Conservation (phyloP, 2,888 invertebrate species). For the Ophion ellenae region DNA sequence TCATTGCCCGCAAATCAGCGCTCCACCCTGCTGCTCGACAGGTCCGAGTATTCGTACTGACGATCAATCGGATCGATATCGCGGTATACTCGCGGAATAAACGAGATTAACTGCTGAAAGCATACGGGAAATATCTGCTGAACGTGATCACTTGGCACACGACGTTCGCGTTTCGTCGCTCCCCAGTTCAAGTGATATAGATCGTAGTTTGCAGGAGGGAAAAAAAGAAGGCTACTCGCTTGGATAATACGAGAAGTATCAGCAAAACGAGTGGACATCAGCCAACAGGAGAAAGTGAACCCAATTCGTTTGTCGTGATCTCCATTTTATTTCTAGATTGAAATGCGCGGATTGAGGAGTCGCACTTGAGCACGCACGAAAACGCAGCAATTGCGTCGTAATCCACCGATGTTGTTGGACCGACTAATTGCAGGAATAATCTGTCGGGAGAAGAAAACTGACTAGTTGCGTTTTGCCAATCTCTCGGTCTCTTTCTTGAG, state of each 20-base stretch:
- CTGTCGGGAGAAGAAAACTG: slow-evolving; percentile 35
- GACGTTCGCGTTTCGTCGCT: slow-evolving; percentile 17
- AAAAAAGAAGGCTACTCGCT: slow-evolving; percentile 21
- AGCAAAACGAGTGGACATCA: slow-evolving; percentile 56
- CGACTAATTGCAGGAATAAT: slow-evolving; percentile 36
- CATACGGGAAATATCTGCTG: slow-evolving; percentile 47
- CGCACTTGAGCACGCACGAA: slow-evolving; percentile 12
- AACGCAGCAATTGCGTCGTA: slow-evolving; percentile 21
- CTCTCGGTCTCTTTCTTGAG: not conserved
- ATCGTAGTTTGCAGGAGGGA: slow-evolving; percentile 5
- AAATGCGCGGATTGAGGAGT: slow-evolving; percentile 18
- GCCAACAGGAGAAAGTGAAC: slow-evolving; percentile 65
- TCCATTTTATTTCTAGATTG: slow-evolving; percentile 38
- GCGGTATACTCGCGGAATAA: slow-evolving; percentile 31
- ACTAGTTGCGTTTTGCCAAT: slow-evolving; percentile 22
- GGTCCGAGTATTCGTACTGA: slow-evolving; percentile 15
- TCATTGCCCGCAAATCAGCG: slow-evolving; percentile 15
- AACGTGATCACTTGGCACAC: slow-evolving; percentile 58
- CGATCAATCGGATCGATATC: slow-evolving; percentile 40
- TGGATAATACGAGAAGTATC: slow-evolving; percentile 50
- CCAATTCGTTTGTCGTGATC: slow-evolving; percentile 4
- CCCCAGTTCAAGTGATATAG: slow-evolving; percentile 17
- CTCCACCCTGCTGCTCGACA: slow-evolving; percentile 7
- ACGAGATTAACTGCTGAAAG: slow-evolving; percentile 50
- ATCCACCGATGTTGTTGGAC: slow-evolving; percentile 2